Evolutionary conservation across 2,113 vertebrate genomes (phyloP), one percentile per base, ranked within the genome.

Genomic region (Telmatochromis bifrenatus): DNA sequence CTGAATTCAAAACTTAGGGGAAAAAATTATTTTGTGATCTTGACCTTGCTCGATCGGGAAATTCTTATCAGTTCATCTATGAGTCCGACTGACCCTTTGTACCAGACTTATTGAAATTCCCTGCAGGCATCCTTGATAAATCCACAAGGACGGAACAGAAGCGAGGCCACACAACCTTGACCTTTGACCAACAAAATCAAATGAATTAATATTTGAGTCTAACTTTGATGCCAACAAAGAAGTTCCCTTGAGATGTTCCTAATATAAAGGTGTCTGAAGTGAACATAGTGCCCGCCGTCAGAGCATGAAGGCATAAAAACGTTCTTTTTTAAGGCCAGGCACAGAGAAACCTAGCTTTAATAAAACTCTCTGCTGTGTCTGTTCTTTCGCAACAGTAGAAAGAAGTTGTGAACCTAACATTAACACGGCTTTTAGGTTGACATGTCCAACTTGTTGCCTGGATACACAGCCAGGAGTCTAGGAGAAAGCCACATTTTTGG

Each of bases 221-320:
- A 42, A 42, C 37, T 70, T 70, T 73, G 37, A 42, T 73, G n/a
- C 3, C 65, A 73, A 45, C 7, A 45, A 70, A 70, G 37, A 26
- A 4, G n/a, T 26, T 70, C 65, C 65, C 37, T 26, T 70, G 65
- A 73, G 37, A 45, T 45, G 37, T 45, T 73, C 21, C 4, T 45
- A 73, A 73, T 45, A 42, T 45, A 47, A 28, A 73, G 13, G 21
- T 28, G 21, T 73, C 65, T 42, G 65, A 73, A 73, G n/a, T 15
- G 21, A 73, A 73, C 37, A 23, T 15, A 45, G 65, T 15, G 21
- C 13, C 7, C 0, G 2, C 37, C 0, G 7, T 2, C 65, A 73
- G n/a, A 6, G 0, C 19, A 68, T 2, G 3, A 39, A 68, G 5
- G 7, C 14, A 28, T 47, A 17, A 26, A 73, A 73, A 73, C 4